Evolutionary conservation across 1,140 invertebrate genomes (phyloP), one percentile per base, ranked within the genome.

Genomic region (Varroa destructor): DNA sequence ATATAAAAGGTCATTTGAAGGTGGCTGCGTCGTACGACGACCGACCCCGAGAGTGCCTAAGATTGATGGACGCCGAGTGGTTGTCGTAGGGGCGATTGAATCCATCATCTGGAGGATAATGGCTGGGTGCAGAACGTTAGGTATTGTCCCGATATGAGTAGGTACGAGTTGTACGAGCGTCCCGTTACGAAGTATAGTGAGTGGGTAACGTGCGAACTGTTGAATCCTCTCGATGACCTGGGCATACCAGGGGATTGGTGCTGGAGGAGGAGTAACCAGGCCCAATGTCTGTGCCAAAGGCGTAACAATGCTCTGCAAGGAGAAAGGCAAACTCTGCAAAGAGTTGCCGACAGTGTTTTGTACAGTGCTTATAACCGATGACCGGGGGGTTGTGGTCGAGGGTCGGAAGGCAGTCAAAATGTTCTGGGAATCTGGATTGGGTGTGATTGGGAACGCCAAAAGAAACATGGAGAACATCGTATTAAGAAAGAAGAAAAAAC

Each of bases 81-180:
- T 67, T 40, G 40, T 67, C 61, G 61, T 40, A 4, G 61, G 40
- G 12, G 14, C 14, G 12, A 40, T 25, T 4, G 61, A 36, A 46
- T 67, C 61, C 61, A 67, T 67, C 61, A 67, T 67, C 8, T 67
- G 61, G 14, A 67, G 61, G 37, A 67, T 67, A 40, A 14, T 67
- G 40, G 61, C 61, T 43, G 61, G 61, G 46, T 67, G 61, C 12
- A 67, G 37, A 46, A 67, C 14, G 61, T 67, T 67, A 14, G 61
- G 61, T 14, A 67, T 40, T 12, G 46, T 14, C 40, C 61, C 61
- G 12, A 67, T 67, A 46, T 67, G 61, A 40, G 61, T 67, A 46
- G 61, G 61, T 1, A 67, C 46, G 37, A 67, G 61, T 8, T 67
- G 61, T 43, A 67, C 61, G 61, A 67, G 61, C 12, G 61, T 67